Percentiles rank a stretch among this genome's conserved stretches.
phyloP scores from a whole-genome alignment of 2,888 invertebrate species.

The Drosophila histrio region DNA sequence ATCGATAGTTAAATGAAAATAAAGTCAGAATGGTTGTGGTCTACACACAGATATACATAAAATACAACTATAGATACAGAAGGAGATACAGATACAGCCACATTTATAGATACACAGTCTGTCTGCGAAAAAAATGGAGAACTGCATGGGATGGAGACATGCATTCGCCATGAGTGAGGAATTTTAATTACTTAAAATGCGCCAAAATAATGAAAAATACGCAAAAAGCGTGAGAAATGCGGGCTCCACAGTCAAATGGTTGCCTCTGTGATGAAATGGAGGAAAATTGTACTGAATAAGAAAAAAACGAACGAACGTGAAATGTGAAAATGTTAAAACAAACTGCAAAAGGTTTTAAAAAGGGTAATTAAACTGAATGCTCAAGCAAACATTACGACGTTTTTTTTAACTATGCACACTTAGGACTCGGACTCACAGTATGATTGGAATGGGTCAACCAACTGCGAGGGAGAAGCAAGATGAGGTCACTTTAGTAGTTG shows the following conservation, averaged over 20 bases:
- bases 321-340: conserved; percentile 43
- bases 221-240: conserved; percentile 20
- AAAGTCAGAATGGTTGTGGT: conserved; percentile 55
- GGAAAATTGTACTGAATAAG: conserved; percentile 39
- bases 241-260: conserved; percentile 7
- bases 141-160: background rate
- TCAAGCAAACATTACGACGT: conserved; percentile 48
- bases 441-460: conserved; percentile 11
- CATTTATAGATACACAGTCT: conserved; percentile 5
- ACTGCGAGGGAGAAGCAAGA: background rate
- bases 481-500: conserved; percentile 31
- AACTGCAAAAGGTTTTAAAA: conserved; percentile 41
- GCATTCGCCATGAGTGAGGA: conserved; percentile 42
- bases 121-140: background rate
- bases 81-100: conserved; percentile 2
- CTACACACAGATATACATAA: conserved; percentile 35
- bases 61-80: conserved; percentile 11
- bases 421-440: conserved; percentile 3
- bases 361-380: conserved; percentile 66
- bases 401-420: conserved; percentile 6
- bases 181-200: conserved; percentile 74
- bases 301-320: conserved; percentile 4
- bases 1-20: conserved; percentile 66
- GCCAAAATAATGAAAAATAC: conserved; percentile 46
- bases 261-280: background rate